Base-by-base conservation (phyloP, 2,888 invertebrate genomes). In the Gerosis bhagava region DNA sequence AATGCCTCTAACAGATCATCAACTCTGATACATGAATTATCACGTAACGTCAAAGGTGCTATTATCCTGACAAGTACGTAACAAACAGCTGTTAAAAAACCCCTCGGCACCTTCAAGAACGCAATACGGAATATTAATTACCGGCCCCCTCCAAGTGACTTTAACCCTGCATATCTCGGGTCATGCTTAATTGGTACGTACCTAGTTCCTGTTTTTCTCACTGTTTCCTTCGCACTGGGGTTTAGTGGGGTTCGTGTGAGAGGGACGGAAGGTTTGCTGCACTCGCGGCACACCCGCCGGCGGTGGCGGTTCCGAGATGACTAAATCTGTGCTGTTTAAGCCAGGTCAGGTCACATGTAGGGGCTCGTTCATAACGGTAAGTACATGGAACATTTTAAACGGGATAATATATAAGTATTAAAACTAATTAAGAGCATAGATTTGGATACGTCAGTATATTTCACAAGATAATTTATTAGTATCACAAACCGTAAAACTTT, bases 251-350 rank as follows among this genome's bases (percentile, higher is more conserved):
- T 67, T 59, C n/a, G 71, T 51, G 60, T 60, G 74, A 72, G 60
- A 61, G 67, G 73, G 77, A 75, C 61, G 74, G 70, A 63, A 54
- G 63, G 60, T 57, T 55, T n/a, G n/a, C n/a, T n/a, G n/a, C 61
- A 60, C 55, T 19, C 43, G 43, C 59, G n/a, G 65, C 61, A 75
- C 82, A 69, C 60, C 79, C 81, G 80, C 73, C 71, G 62, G 67
- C 77, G 71, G 62, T 63, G 76, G 76, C 73, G 77, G 73, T 80
- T 79, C 83, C 79, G 74, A 73, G 72, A 80, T 78, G 77, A 88
- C 87, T 88, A 83, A 88, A 87, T 87, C 88, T 86, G 80, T 81
- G 86, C 78, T 67, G 62, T 66, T 73, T 71, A 70, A 68, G 74
- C 72, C 81, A 79, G 88, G 88, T 87, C 87, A 86, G 87, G 83